phyloP scores from a whole-genome alignment of 2,888 invertebrate species.

The Melolontha melolontha region DNA sequence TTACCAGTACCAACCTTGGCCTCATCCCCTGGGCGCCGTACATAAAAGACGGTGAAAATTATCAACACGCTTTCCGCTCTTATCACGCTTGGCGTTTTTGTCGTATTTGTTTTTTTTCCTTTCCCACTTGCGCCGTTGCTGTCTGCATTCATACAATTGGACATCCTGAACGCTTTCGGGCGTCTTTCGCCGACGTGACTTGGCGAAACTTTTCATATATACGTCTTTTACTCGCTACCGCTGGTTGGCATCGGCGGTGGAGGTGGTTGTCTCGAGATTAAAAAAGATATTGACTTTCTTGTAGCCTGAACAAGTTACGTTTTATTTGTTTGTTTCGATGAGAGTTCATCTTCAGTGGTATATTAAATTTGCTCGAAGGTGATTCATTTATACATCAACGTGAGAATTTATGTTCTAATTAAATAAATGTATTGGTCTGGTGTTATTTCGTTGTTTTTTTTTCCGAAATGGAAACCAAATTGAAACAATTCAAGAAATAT shows the following conservation, averaged over 20 bases:
- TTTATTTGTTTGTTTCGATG: conserved; percentile 23
- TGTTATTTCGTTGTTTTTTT: no score
- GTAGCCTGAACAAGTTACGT: conserved; percentile 15
- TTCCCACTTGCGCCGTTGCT: neutral
- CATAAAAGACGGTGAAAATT: conserved; percentile 33
- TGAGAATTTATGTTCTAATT: neutral
- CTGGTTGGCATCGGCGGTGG: neutral
- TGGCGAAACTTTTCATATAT: conserved; percentile 24
- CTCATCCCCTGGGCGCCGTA: neutral
- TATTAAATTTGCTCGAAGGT: conserved; percentile 11
- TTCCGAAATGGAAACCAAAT: no score
- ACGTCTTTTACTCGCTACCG: neutral
- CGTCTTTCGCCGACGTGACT: conserved; percentile 25
- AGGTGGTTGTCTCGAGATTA: conserved; percentile 10
- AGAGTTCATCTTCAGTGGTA: conserved; percentile 19
- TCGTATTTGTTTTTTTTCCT: no score
- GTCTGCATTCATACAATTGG: conserved; percentile 3
- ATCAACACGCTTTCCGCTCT: conserved; percentile 31
- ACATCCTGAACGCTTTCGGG: conserved; percentile 8
- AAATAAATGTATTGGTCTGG: neutral
- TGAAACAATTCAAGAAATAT: no score
- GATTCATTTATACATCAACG: neutral
- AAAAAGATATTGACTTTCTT: conserved; percentile 33
- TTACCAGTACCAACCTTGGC: conserved; percentile 11
- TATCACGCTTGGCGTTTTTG: neutral